These are phyloP conservation scores for Sarcoramphus papa DNA, from an alignment of 2,797 vertebrate genomes.

Conservation along the genomic window DNA sequence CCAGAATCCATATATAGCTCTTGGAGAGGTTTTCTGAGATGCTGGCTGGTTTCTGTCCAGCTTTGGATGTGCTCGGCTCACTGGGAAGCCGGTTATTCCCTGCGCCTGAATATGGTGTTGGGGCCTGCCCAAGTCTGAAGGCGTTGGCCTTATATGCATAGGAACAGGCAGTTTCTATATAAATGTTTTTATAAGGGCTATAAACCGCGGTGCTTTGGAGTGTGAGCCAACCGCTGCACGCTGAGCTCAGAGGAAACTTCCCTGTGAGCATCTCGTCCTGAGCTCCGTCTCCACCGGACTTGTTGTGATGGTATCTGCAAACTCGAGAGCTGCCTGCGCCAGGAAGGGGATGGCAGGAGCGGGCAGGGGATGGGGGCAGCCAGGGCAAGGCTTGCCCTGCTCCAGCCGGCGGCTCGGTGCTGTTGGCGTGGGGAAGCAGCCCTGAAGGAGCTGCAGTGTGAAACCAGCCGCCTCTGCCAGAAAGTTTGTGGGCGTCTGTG, in stretches of 20 bases:
- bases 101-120: constrained; percentile 3
- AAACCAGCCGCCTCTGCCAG: not conserved
- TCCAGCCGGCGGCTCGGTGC: not conserved
- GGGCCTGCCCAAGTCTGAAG: constrained; percentile 35
- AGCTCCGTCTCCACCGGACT: not conserved
- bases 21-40: constrained; percentile 10
- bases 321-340: not conserved
- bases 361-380: not conserved
- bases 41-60: constrained; percentile 35
- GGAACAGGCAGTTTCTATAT: constrained; percentile 38
- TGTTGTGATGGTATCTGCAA: not conserved
- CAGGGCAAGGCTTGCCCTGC: not conserved
- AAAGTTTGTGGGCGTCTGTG: not conserved
- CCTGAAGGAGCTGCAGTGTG: not conserved
- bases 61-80: constrained; percentile 1
- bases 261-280: not conserved
- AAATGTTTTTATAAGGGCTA: constrained; percentile 60
- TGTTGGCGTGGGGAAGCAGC: not conserved
- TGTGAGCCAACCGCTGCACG: not conserved
- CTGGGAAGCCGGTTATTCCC: not conserved
- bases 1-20: constrained; percentile 50
- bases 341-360: not conserved
- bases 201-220: not conserved
- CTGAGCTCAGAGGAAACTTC: constrained; percentile 19
- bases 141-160: constrained; percentile 61